Base-by-base conservation (phyloP, 1,140 invertebrate genomes). In the Luehdorfia chinensis region DNA sequence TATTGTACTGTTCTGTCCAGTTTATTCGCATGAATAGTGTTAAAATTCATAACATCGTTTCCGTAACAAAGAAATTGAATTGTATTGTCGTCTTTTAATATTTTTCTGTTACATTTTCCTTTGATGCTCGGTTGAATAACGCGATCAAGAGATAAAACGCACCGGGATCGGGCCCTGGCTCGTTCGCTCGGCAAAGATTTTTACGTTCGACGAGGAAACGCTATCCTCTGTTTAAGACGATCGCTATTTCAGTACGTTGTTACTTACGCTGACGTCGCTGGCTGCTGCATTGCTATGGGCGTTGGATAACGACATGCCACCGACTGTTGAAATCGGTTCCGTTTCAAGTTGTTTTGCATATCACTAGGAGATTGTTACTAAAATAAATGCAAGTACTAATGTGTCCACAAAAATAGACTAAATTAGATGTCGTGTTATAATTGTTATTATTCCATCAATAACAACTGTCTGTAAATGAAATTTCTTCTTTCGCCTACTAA, bases 61-160 rank as follows among this genome's bases (percentile, higher is more conserved):
- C 27, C 43, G 53, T 53, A 54, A 63, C 44, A 63, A 68, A 55
- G 52, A 55, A 63, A 63, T 62, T 60, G 50, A 55, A 30, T 30
- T 43, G 61, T 47, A 59, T 66, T 70, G 58, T 60, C 59, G 58
- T 68, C 66, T 66, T 68, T 73, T 73, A 73, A 73, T 74, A 71
- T 73, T 75, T 73, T 59, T 57, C 58, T 50, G 47, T 65, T 63
- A 59, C 66, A 68, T 78, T 79, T 84, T 77, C 59, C 71, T 80
- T 80, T 77, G 73, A 80, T 80, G 75, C 75, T 76, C 68, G 73
- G 68, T 52, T 84, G 77, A 78, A 76, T 81, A 84, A 81, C 64
- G 67, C 71, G 80, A 80, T 81, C 73, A 78, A 80, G 69, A 80
- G 75, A 84, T 81, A 84, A 79, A 77, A 78, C 63, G 69, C 64